A percentile compares a stretch with the other conserved stretches of the same genome.
These are phyloP conservation scores for Scolopax bukidnonensis DNA, from an alignment of 2,797 vertebrate genomes.

Conservation along the genomic window DNA sequence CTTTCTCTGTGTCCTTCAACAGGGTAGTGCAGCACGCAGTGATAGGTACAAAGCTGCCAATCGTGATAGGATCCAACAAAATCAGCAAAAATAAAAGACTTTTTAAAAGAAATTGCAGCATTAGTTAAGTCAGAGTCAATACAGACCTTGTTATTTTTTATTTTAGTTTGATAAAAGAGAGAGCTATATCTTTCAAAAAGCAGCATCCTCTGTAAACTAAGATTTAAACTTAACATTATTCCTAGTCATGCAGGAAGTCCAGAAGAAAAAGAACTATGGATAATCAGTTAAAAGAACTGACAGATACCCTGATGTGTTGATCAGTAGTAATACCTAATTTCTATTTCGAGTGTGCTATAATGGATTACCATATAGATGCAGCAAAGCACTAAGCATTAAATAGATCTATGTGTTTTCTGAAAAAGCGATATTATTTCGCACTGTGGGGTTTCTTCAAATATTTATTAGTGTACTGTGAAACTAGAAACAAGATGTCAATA, in stretches of 20 bases:
- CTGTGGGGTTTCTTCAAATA: conserved; percentile 68
- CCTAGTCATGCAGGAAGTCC: conserved; percentile 77
- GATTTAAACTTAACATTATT: conserved; percentile 77
- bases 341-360: conserved; percentile 88
- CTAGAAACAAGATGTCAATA: conserved; percentile 69
- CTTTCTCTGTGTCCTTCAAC: not conserved
- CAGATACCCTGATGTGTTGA: conserved; percentile 77
- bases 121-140: not conserved
- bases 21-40: rapidly evolving
- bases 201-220: conserved; percentile 66
- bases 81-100: not conserved
- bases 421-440: conserved; percentile 75
- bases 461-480: conserved; percentile 65
- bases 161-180: not conserved
- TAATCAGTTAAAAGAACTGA: conserved; percentile 80
- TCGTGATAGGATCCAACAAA: rapidly evolving
- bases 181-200: not conserved
- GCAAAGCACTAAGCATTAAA: conserved; percentile 76
- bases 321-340: conserved; percentile 90
- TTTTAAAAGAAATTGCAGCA: not conserved
- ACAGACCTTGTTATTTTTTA: not conserved
- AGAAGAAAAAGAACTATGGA: conserved; percentile 71
- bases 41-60: not conserved
- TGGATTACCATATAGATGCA: conserved; percentile 89
- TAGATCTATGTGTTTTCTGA: conserved; percentile 71